These are phyloP conservation scores for Stegana nigrithorax DNA, from an alignment of 2,888 invertebrate species.

Conservation along the genomic window DNA sequence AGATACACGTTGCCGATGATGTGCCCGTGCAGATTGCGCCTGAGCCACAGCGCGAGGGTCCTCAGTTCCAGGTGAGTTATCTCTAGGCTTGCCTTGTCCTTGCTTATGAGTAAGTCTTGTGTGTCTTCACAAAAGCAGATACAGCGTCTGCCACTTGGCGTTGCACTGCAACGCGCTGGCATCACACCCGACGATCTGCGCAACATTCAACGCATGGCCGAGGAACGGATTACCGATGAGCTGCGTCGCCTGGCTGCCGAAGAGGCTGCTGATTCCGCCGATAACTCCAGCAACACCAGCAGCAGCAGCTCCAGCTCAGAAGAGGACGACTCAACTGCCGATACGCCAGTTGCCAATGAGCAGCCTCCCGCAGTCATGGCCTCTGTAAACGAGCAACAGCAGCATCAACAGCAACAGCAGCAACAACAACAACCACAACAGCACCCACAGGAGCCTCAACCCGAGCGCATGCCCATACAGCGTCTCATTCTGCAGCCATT, in stretches of 20 bases:
- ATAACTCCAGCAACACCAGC: conserved; percentile 48
- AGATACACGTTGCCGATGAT: conserved; percentile 66
- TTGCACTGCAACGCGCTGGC: conserved; percentile 67
- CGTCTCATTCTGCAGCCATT: conserved; percentile 63
- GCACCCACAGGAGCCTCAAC: conserved; percentile 50
- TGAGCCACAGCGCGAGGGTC: neutral
- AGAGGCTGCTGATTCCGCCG: conserved; percentile 57
- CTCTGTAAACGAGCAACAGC: conserved; percentile 38
- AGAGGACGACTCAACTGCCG: conserved; percentile 43
- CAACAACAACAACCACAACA: conserved; percentile 63
- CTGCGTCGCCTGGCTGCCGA: conserved; percentile 64
- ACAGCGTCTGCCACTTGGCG: conserved; percentile 65
- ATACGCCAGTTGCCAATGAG: conserved; percentile 41
- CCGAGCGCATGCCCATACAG: conserved; percentile 51
- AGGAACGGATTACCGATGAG: conserved; percentile 67
- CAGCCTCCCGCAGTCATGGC: conserved; percentile 53
- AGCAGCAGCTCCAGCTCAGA: conserved; percentile 35
- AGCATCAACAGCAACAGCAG: conserved; percentile 35
- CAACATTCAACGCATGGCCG: conserved; percentile 68
- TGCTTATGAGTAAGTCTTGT: no score
- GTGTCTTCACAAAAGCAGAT: conserved; percentile 61
- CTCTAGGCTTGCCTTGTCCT: no score
- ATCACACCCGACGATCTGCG: conserved; percentile 68
- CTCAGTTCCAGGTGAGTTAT: no score
- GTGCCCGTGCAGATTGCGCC: conserved; percentile 62